These are phyloP conservation scores for Physocephala rufipes DNA, from an alignment of 2,888 invertebrate genomes.

Conservation along the genomic window DNA sequence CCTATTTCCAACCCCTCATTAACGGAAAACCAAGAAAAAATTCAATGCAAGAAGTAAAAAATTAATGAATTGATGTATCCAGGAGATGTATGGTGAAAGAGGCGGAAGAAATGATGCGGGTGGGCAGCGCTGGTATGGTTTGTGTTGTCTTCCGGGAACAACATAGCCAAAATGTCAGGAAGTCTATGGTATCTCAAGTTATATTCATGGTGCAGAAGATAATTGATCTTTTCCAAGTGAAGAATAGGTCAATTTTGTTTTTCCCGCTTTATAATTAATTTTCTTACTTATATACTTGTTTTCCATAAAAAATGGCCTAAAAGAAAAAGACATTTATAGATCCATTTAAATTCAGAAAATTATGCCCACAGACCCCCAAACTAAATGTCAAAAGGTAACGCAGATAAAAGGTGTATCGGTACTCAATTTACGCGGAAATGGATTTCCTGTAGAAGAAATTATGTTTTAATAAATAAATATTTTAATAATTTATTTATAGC, in stretches of 20 bases:
- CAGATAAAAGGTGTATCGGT: background rate
- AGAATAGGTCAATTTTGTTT: too few species aligned
- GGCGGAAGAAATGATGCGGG: background rate
- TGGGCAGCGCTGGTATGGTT: background rate
- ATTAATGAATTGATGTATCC: slow-evolving; percentile 28
- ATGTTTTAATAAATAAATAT: too few species aligned
- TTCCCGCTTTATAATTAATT: too few species aligned
- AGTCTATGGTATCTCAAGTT: too few species aligned
- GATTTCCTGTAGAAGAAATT: background rate
- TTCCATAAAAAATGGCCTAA: too few species aligned
- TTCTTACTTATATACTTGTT: too few species aligned
- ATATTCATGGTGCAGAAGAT: too few species aligned
- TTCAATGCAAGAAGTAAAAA: slow-evolving; percentile 20
- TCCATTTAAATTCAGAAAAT: slow-evolving; percentile 17
- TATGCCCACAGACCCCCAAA: slow-evolving; percentile 22
- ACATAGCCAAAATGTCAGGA: too few species aligned
- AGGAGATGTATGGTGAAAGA: slow-evolving; percentile 10
- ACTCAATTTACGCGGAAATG: background rate
- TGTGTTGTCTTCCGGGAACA: too few species aligned
- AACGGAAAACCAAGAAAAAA: background rate
- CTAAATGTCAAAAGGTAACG: slow-evolving; percentile 3
- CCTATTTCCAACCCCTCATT: background rate
- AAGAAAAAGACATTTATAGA: slow-evolving; percentile 13
- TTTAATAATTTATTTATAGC: slow-evolving; percentile 26
- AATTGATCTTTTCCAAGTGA: too few species aligned